Conservation (phyloP, 2,113 vertebrate species). For the Albula goreensis region DNA sequence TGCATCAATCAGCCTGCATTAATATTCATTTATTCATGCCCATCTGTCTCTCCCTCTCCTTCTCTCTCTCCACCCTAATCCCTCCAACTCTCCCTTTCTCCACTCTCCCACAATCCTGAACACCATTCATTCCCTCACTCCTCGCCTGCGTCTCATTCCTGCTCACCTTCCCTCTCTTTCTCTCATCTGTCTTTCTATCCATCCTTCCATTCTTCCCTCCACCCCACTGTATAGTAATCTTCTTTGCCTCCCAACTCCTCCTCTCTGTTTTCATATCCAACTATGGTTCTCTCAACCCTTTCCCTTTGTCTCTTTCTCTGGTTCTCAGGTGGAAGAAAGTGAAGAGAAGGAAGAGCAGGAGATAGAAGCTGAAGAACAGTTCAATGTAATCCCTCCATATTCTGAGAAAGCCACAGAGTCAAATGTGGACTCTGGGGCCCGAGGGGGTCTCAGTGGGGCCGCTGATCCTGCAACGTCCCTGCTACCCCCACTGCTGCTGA, state of each 20-base stretch:
- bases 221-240: background rate
- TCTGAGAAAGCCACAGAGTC: slow-evolving; percentile 62
- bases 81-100: slow-evolving; percentile 28
- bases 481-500: slow-evolving; percentile 47
- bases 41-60: slow-evolving; percentile 56
- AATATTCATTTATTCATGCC: slow-evolving; percentile 73
- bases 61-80: slow-evolving; percentile 24
- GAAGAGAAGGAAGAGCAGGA: slow-evolving; percentile 52
- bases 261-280: slow-evolving; percentile 13
- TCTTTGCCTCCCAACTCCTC: slow-evolving; percentile 16
- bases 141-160: background rate
- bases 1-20: slow-evolving; percentile 69
- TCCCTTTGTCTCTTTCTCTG: slow-evolving; percentile 14
- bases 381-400: slow-evolving; percentile 61
- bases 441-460: slow-evolving; percentile 14
- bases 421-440: slow-evolving; percentile 55
- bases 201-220: background rate
- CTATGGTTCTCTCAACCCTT: slow-evolving; percentile 23
- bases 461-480: slow-evolving; percentile 29
- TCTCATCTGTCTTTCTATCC: slow-evolving; percentile 26
- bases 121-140: background rate
- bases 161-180: slow-evolving; percentile 11
- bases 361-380: slow-evolving; percentile 45
- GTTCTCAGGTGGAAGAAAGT: slow-evolving; percentile 53
- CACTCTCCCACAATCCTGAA: slow-evolving; percentile 11